Conservation (phyloP, 2,888 invertebrate species). For the Luperina testacea region DNA sequence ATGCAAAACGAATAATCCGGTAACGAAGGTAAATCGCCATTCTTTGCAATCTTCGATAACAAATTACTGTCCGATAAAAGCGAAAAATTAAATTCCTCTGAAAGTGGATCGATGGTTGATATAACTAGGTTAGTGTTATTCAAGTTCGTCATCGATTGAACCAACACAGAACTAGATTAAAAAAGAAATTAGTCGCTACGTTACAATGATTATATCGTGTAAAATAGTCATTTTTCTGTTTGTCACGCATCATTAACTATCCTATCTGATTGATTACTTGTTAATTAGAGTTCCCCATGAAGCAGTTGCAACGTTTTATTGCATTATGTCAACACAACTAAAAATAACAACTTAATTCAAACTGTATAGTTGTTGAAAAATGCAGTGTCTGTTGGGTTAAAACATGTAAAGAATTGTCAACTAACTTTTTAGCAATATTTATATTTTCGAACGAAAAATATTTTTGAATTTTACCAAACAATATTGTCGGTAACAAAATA, state of each 20-base stretch:
- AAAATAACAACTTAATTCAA: not conserved
- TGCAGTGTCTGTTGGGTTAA: conserved; percentile 19
- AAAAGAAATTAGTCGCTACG: conserved; percentile 59
- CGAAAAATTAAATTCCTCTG: conserved; percentile 18
- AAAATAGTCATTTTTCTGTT: conserved; percentile 55
- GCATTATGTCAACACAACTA: not conserved
- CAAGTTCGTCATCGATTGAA: conserved; percentile 45
- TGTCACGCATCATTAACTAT: conserved; percentile 47
- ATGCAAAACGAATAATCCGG: conserved; percentile 10
- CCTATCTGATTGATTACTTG: conserved; percentile 51
- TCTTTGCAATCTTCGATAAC: not conserved
- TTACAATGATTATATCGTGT: conserved; percentile 58
- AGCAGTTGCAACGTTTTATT: not conserved
- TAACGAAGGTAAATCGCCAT: conserved; percentile 11
- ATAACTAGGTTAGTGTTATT: conserved; percentile 49
- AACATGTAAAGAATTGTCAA: conserved; percentile 12
- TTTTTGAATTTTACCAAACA: conserved; percentile 19
- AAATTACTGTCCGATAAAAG: conserved; percentile 15
- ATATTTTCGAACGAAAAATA: conserved; percentile 29
- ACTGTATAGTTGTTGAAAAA: conserved; percentile 8
- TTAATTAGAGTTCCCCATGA: conserved; percentile 33
- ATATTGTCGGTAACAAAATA: conserved; percentile 16
- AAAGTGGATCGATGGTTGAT: conserved; percentile 41
- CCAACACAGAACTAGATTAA: conserved; percentile 39
- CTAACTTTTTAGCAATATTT: conserved; percentile 12